Evolutionary conservation across 2,888 invertebrate species (phyloP).

Genomic region (Lasioglossum pauxillum): DNA sequence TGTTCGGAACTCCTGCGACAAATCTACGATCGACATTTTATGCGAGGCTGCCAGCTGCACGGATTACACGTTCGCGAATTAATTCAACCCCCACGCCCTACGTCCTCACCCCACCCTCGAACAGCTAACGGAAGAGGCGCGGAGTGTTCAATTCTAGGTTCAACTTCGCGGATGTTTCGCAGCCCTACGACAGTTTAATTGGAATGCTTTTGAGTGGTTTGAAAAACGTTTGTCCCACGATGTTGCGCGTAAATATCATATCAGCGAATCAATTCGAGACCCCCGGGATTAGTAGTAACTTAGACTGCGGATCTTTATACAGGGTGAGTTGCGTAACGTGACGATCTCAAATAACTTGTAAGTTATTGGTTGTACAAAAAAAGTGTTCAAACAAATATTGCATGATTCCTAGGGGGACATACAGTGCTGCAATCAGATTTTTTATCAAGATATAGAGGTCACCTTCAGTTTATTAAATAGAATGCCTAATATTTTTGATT

Average conservation of each 20-base stretch:
- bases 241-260: too few relatives aligned
- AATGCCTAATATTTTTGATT: too few relatives aligned
- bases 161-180: neutral
- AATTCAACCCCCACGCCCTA: constrained; percentile 32
- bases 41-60: constrained; percentile 47
- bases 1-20: constrained; percentile 79
- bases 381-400: too few relatives aligned
- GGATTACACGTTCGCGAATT: constrained; percentile 27
- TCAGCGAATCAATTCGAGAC: neutral
- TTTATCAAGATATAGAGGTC: too few relatives aligned
- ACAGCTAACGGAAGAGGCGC: neutral
- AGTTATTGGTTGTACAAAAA: too few relatives aligned
- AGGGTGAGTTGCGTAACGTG: too few relatives aligned
- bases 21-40: constrained; percentile 76
- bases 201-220: neutral
- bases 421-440: too few relatives aligned
- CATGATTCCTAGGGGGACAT: too few relatives aligned
- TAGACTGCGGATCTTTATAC: too few relatives aligned
- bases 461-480: too few relatives aligned
- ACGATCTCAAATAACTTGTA: too few relatives aligned
- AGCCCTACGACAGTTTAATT: neutral
- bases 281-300: neutral
- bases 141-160: neutral
- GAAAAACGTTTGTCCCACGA: neutral
- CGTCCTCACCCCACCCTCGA: neutral